Evolutionary conservation across 2,888 invertebrate genomes (phyloP), one percentile per base, ranked within the genome.

Genomic region (Orthosia incerta): DNA sequence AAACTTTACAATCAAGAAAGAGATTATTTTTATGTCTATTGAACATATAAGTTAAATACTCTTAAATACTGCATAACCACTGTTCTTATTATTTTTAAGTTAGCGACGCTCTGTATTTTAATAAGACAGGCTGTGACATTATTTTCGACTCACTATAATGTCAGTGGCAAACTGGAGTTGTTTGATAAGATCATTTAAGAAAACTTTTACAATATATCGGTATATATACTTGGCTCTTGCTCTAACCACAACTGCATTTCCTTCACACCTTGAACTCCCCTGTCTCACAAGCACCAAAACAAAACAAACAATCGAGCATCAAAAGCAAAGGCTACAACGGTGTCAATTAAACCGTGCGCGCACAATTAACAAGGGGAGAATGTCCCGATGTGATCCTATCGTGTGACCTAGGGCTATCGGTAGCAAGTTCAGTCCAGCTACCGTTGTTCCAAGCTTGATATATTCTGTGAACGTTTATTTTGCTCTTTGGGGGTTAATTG

Each of bases 381-480:
- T 94, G 94, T 94, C 91, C 76, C 87, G 91, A 91, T 91, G 90
- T 89, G 95, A 95, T 95, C 87, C 84, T 94, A 95, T 95, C 95
- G 86, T 76, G 79, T 93, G 95, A 95, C 95, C 95, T 88, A 87
- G 88, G 95, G 95, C 94, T 95, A 95, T 95, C 95, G 92, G 88
- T 89, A 88, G 90, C 92, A 89, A 92, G 94, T 92, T 93, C 91
- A 92, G 88, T 91, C 91, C 92, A 90, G 93, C 94, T 94, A 93
- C 94, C 91, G 91, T 92, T 90, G 88, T 89, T 87, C 88, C 89
- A 89, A 88, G 88, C 91, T 93, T 94, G 95, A 94, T 94, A 93
- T 94, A 95, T 95, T 93, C 92, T 88, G 88, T 88, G 89, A 90
- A 91, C 89, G 91, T 91, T 90, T 89, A 90, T 91, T 87, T 80